Base-by-base conservation (phyloP, 2,113 vertebrate species). In the Melanerpes formicivorus region DNA sequence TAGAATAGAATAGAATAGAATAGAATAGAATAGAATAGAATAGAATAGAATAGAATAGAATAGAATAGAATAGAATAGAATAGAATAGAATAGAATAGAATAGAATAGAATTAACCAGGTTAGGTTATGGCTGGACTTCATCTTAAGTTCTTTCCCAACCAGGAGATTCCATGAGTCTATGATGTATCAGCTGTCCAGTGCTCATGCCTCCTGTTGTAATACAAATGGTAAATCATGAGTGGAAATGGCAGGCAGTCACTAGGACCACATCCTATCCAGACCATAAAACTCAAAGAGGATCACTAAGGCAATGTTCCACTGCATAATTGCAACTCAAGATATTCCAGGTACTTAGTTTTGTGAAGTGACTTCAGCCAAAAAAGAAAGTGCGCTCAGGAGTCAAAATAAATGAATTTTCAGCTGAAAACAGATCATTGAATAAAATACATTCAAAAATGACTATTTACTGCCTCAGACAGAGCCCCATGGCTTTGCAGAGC, bases 201-300 rank as follows among this genome's bases (percentile, higher is more conserved):
- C 76, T 87, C 10, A 3, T 63, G 29, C 32, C 32, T 85, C 56
- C 59, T 42, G 37, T 67, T 89, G 27, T 78, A 89, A 63, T 30
- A 40, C 44, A 64, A 82, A 64, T 72, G 64, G 65, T 87, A 90
- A 92, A 88, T 87, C 92, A 80, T 26, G 30, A 74, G 69, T 19
- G 95, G 52, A 90, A 92, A 89, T 80, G 72, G 72, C 26, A 92
- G 80, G 80, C 80, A 34, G 70, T 90, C 30, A 12, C 72, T 32
- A 69, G 0, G 2, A 80, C 64, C 81, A 74, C 91, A 95, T 27
- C 23, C 64, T 84, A 62, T 46, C 71, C 78, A 91, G 66, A 58
- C 80, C 59, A 66, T 93, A 96, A 93, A 93, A 84, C 60, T 91
- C 90, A 59, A 69, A 69, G 30, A 93, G 70, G 71, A 86, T 32